Conservation (phyloP, 1,140 invertebrate genomes). For the Drosophila mojavensis region DNA sequence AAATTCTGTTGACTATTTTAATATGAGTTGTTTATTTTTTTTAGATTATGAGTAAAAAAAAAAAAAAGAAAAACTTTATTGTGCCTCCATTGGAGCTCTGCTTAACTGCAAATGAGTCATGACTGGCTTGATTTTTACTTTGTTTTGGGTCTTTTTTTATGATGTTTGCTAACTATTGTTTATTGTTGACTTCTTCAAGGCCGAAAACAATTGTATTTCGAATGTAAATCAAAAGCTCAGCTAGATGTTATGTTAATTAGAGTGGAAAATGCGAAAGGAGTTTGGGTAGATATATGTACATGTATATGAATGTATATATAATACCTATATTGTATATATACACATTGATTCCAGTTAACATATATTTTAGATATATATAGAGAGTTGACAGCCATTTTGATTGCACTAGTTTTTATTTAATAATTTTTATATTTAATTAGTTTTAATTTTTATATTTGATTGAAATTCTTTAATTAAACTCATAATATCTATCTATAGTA, state of each 20-base stretch:
- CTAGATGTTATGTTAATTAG: neutral
- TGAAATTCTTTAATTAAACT: too few species aligned
- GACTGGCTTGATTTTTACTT: neutral
- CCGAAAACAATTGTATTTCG: neutral
- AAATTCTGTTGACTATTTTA: slow-evolving; percentile 4
- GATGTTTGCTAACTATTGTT: neutral
- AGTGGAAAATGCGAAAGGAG: neutral
- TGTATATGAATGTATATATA: too few species aligned
- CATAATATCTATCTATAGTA: too few species aligned
- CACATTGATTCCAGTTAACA: too few species aligned
- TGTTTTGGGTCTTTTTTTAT: neutral
- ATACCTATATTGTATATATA: too few species aligned
- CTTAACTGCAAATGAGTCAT: neutral
- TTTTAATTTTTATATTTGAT: too few species aligned
- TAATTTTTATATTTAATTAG: too few species aligned
- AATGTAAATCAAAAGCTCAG: neutral
- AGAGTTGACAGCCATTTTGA: too few species aligned
- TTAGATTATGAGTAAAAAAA: too few species aligned
- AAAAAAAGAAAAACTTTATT: neutral
- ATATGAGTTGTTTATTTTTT: neutral
- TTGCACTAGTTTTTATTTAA: too few species aligned
- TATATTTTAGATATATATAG: too few species aligned
- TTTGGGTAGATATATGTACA: neutral
- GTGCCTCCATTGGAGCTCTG: neutral
- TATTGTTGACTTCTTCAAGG: neutral